Evolutionary conservation across 2,797 vertebrate species (phyloP), one percentile per base, ranked within the genome.

Genomic region (Anas flavirostris): DNA sequence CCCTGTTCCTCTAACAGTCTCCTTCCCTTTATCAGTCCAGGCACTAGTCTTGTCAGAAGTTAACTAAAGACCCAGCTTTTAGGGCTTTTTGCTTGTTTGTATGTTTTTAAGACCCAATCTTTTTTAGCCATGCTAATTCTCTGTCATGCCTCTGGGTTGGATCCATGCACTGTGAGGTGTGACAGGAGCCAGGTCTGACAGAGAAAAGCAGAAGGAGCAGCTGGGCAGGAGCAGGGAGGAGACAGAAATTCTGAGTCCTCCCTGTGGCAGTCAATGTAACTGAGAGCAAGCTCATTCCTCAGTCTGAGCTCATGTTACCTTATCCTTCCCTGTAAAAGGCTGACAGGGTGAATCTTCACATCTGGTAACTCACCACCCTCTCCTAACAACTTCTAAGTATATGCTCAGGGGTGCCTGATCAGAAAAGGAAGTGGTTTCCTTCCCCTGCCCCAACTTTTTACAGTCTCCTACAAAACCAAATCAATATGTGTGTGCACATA

Each of bases 121-220:
- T 44, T 59, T 87, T 43, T 72, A 86, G 55, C 41, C 72, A 50
- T 78, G 59, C 93, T 83, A 90, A 78, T 75, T 55, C 67, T 73
- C 63, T 66, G 74, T 37, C 68, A 9, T 69, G 83, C 72, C 23
- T 84, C 46, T 9, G 25, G 66, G 76, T 33, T 68, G 77, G 25
- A 68, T 35, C 26, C 28, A 43, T 64, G 19, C 41, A 41, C 46
- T 86, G 31, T 66, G 76, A 85, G 37, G 62, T 52, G n/a, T 88
- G 81, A 82, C 63, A 90, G 67, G 55, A 91, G 91, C 44, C 69
- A 95, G 80, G 83, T 15, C 8, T 37, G 18, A 28, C 55, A 84
- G 37, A 76, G 46, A 79, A 88, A 90, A 77, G 41, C 46, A 90
- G 60, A 70, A 90, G 59, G 37, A 92, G 21, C 5, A 88, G 77